phyloP scores from a whole-genome alignment of 2,888 invertebrate genomes.

The Colletes collaris region DNA sequence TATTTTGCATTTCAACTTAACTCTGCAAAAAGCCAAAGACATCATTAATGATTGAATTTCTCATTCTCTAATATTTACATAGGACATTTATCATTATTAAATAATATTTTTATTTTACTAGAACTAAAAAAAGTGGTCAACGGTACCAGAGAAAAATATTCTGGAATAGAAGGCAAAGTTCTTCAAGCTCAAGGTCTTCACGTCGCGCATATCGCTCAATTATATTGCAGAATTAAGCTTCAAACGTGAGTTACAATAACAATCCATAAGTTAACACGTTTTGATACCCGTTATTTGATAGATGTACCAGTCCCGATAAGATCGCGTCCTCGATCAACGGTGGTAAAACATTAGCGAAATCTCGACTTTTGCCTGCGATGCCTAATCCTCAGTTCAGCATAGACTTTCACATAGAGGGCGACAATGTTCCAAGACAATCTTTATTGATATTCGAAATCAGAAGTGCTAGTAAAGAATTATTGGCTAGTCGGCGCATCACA shows the following conservation, averaged over 20 bases:
- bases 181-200: constrained; percentile 81
- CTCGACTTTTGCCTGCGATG: constrained; percentile 82
- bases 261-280: neutral
- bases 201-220: constrained; percentile 81
- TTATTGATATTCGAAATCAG: constrained; percentile 83
- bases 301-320: constrained; percentile 77
- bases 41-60: neutral
- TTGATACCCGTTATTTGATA: constrained; percentile 46
- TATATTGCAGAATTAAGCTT: constrained; percentile 80
- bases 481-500: constrained; percentile 82
- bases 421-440: constrained; percentile 82
- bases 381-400: constrained; percentile 83
- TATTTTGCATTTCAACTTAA: neutral
- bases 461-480: constrained; percentile 83
- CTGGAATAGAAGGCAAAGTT: constrained; percentile 80
- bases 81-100: neutral
- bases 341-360: constrained; percentile 83
- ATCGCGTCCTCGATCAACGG: constrained; percentile 69
- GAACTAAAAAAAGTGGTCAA: constrained; percentile 76
- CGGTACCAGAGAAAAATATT: constrained; percentile 79
- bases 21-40: neutral
- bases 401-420: constrained; percentile 83
- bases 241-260: constrained; percentile 73
- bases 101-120: constrained; percentile 51
- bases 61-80: neutral